Evolutionary conservation across 2,113 vertebrate genomes (phyloP).

Genomic region (Rhinoderma darwinii): DNA sequence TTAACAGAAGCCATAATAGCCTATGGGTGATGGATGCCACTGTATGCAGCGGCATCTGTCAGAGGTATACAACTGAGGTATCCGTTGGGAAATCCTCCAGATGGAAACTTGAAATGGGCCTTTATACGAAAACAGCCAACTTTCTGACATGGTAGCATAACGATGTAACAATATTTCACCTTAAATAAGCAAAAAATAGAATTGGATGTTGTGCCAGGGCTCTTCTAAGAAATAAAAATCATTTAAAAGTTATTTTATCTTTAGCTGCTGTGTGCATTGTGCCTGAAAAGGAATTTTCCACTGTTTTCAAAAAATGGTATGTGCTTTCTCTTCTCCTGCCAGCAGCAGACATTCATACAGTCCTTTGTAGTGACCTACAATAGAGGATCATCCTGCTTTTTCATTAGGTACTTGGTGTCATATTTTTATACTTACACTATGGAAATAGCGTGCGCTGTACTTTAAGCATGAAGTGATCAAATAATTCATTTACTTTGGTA

Average conservation of each 20-base stretch:
- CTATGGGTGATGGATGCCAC: too few species aligned
- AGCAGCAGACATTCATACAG: not conserved
- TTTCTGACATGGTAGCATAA: too few species aligned
- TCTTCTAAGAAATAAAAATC: not conserved
- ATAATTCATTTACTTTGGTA: conserved; percentile 1
- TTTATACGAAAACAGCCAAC: too few species aligned
- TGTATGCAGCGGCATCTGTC: too few species aligned
- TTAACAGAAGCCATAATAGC: too few species aligned
- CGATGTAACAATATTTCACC: not conserved
- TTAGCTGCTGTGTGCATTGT: not conserved
- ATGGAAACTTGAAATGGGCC: too few species aligned
- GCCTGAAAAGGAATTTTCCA: not conserved
- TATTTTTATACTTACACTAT: not conserved
- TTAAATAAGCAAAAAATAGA: not conserved
- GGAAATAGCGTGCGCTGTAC: not conserved
- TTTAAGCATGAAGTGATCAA: conserved; percentile 10
- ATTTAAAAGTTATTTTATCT: not conserved
- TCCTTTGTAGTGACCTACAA: conserved; percentile 22
- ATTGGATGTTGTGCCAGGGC: not conserved
- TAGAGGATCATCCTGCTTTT: not conserved
- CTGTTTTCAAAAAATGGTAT: conserved; percentile 2
- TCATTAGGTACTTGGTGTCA: not conserved
- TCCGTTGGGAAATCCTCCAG: too few species aligned
- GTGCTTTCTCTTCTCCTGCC: conserved; percentile 26
- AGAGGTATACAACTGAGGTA: too few species aligned